Percentiles rank a stretch among this genome's conserved stretches.
Conservation (phyloP, 2,888 invertebrate genomes). For the Smittia aterrima region DNA sequence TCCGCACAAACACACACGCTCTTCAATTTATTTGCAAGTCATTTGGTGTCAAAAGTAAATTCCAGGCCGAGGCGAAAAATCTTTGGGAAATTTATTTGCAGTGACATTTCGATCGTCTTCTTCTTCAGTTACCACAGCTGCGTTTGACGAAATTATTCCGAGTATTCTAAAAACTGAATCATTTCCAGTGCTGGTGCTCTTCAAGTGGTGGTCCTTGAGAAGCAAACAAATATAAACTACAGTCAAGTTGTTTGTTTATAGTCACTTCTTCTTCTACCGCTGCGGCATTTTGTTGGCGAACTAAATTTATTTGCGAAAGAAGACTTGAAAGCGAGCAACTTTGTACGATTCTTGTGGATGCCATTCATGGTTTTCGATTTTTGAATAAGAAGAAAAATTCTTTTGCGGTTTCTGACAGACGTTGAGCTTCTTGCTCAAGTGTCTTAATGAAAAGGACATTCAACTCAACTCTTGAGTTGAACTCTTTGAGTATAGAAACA, state of each 20-base stretch:
- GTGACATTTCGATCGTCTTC: background rate
- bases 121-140: background rate
- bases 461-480: background rate
- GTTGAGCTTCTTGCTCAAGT: background rate
- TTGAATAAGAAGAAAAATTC: background rate
- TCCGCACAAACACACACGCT: background rate
- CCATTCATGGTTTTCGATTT: constrained; percentile 4
- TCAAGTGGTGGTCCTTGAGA: constrained; percentile 26
- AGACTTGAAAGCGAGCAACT: constrained; percentile 3
- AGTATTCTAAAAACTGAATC: background rate
- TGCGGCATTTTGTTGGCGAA: background rate
- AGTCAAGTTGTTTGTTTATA: constrained; percentile 31
- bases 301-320: background rate
- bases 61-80: background rate
- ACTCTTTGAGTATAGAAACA: too few species aligned
- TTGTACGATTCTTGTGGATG: background rate
- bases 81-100: background rate
- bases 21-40: background rate
- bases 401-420: background rate
- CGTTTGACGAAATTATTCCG: background rate
- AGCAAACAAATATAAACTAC: constrained; percentile 22
- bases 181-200: background rate
- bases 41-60: background rate
- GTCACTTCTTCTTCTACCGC: background rate
- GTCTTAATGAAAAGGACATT: background rate